Base-by-base conservation (phyloP, 2,888 invertebrate species). In the Phymatocera aterrima region DNA sequence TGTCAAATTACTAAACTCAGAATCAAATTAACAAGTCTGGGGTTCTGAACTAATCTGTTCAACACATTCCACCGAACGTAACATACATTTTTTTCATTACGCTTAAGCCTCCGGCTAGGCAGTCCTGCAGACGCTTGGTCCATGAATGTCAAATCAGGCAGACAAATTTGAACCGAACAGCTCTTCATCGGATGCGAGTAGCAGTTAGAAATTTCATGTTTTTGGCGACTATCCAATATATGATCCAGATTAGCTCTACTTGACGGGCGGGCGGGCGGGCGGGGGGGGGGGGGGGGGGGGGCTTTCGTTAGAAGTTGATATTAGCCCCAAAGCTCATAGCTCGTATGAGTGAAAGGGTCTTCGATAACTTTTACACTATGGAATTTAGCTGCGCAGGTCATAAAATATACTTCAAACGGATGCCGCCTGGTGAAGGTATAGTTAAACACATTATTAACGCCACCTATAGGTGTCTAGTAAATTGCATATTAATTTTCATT, bases 1-100 rank as follows among this genome's bases (percentile, higher is more conserved):
- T 60, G 75, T 75, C 28, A 57, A 75, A 75, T 75, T 75, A 75
- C 57, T 57, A 75, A 57, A 75, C 28, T 75, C 24, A 15, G 15
- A 60, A 75, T 75, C 24, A 15, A 40, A 75, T 75, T 75, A 75
- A 54, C 75, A 28, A 75, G 40, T 40, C 28, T 28, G 15, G 40
- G 24, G 57, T 60, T 43, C 24, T 21, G 15, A 40, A 60, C 60
- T 60, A 54, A 57, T 75, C 57, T 24, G 57, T 75, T 57, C 34
- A 8, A 54, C 10, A 40, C 31, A 75, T 75, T 75, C 40, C 24
- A 75, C 57, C 40, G 12, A 60, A 15, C 31, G 61, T 61, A 8
- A 10, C 61, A 61, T 8, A n/a, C n/a, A n/a, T n/a, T n/a, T n/a
- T n/a, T n/a, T n/a, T n/a, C n/a, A n/a, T n/a, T n/a, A n/a, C n/a